Conservation (phyloP, 2,113 vertebrate species). For the Sylvietta virens region DNA sequence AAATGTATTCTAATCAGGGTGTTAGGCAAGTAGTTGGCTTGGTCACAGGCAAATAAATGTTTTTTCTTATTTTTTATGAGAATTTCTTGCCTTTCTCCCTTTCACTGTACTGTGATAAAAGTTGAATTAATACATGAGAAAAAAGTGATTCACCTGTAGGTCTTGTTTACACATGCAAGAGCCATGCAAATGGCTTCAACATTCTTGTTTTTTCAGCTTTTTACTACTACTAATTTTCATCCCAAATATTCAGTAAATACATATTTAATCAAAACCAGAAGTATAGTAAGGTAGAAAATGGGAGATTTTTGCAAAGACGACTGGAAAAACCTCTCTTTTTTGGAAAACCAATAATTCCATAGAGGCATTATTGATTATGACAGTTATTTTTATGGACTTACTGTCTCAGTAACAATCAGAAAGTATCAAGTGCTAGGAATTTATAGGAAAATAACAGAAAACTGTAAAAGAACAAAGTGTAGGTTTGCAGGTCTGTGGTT, state of each 20-base stretch:
- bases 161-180: neutral
- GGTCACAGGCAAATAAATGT: neutral
- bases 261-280: neutral
- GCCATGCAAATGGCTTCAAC: neutral
- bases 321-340: neutral
- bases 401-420: neutral
- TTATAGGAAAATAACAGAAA: neutral
- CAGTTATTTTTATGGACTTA: neutral
- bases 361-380: neutral
- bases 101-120: neutral
- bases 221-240: neutral
- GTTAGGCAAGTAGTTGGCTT: neutral
- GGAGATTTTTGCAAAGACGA: neutral
- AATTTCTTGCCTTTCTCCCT: neutral
- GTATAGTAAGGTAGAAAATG: neutral
- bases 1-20: neutral
- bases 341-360: neutral
- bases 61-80: neutral
- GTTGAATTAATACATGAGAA: neutral
- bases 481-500: neutral
- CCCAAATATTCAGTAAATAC: neutral
- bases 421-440: neutral
- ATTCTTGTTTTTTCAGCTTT: neutral
- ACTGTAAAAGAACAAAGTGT: neutral
- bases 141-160: neutral